Percentiles rank a stretch among this genome's conserved stretches.
These are phyloP conservation scores for Montipora sp. DNA, from an alignment of 64 coral and sea anemone genomes.

Conservation along the genomic window DNA sequence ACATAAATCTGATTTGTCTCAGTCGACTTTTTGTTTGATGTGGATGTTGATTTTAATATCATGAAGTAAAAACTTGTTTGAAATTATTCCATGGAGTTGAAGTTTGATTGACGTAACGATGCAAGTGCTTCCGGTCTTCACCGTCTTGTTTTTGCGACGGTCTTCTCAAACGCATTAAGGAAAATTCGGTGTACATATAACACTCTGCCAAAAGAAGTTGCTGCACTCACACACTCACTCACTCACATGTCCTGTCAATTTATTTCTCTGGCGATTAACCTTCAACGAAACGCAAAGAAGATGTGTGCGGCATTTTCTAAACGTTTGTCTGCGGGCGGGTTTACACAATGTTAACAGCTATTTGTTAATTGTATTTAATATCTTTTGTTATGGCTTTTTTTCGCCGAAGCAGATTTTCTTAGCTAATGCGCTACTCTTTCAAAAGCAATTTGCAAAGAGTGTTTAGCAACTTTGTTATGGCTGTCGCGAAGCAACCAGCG, in stretches of 20 bases:
- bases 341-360: too few relatives aligned
- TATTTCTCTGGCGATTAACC: background rate
- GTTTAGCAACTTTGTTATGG: background rate
- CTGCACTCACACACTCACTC: too few relatives aligned
- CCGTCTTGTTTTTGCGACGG: background rate
- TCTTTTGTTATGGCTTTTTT: too few relatives aligned
- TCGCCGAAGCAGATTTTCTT: background rate
- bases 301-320: too few relatives aligned
- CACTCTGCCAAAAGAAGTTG: too few relatives aligned
- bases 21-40: too few relatives aligned
- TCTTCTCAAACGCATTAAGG: background rate
- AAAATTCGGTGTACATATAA: background rate
- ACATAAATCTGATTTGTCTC: too few relatives aligned
- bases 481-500: slow-evolving; percentile 24
- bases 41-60: too few relatives aligned
- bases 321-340: too few relatives aligned
- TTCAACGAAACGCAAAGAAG: background rate
- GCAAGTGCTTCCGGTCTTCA: background rate
- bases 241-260: background rate
- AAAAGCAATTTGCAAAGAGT: background rate
- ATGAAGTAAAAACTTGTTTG: too few relatives aligned
- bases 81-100: background rate
- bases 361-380: too few relatives aligned
- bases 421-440: background rate
- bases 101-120: background rate